Evolutionary conservation across 23 tunicate species (phyloP).

Genomic region (Trididemnum miniatum): DNA sequence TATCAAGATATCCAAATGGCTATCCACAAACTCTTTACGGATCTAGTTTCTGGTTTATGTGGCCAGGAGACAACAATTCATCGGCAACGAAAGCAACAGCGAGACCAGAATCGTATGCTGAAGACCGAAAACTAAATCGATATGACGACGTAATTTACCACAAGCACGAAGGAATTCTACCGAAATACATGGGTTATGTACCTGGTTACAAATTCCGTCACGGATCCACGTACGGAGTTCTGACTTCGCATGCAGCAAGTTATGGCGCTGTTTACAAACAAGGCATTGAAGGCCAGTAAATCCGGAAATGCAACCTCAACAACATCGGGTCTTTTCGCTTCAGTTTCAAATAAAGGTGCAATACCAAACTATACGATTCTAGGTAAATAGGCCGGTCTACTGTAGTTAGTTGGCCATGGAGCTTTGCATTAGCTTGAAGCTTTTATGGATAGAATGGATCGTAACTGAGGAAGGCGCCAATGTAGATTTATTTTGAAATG

Average conservation of each 20-base stretch:
- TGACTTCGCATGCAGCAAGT: conserved; percentile 73
- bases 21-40: conserved; percentile 82
- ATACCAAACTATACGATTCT: too few relatives aligned
- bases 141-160: conserved; percentile 84
- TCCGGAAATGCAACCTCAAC: too few relatives aligned
- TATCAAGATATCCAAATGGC: conserved; percentile 62
- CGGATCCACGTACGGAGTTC: conserved; percentile 84
- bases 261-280: conserved; percentile 46
- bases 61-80: conserved; percentile 50
- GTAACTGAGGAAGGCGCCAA: too few relatives aligned
- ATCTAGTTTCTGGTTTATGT: conserved; percentile 75
- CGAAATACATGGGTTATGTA: conserved; percentile 92
- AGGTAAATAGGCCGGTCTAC: too few relatives aligned
- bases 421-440: too few relatives aligned
- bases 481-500: too few relatives aligned
- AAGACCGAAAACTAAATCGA: conserved; percentile 52
- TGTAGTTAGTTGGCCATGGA: too few relatives aligned
- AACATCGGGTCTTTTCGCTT: too few relatives aligned
- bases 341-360: too few relatives aligned
- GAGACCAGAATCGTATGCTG: conserved; percentile 56
- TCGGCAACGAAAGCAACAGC: neutral
- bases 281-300: conserved; percentile 4
- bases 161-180: conserved; percentile 86
- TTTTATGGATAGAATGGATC: too few relatives aligned
- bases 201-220: conserved; percentile 86